Evolutionary conservation across 2,888 invertebrate genomes (phyloP).

Genomic region (Cepaea hortensis): DNA sequence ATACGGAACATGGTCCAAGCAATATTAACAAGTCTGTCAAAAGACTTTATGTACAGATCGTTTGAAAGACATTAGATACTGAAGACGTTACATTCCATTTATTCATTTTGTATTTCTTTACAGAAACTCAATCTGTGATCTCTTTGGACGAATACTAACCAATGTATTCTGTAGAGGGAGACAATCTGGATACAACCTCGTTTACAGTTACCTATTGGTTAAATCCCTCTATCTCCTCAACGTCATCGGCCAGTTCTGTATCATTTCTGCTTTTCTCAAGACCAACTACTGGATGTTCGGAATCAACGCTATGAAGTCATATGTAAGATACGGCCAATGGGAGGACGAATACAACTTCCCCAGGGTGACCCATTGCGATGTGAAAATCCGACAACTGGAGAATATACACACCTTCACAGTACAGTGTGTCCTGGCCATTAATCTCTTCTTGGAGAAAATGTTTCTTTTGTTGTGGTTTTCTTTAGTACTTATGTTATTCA

Average conservation of each 20-base stretch:
- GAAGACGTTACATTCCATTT: too few relatives aligned
- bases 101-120: not conserved
- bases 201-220: constrained; percentile 42
- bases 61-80: too few relatives aligned
- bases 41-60: too few relatives aligned
- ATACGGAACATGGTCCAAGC: too few relatives aligned
- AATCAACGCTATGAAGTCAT: constrained; percentile 2
- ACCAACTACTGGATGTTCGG: constrained; percentile 50
- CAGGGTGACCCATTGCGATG: constrained; percentile 68
- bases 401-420: constrained; percentile 66
- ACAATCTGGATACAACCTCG: constrained; percentile 41
- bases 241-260: constrained; percentile 49
- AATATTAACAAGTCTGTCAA: too few relatives aligned
- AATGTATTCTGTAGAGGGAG: constrained; percentile 47
- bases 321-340: constrained; percentile 42
- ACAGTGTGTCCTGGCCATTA: constrained; percentile 70
- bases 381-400: constrained; percentile 67
- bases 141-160: constrained; percentile 46
- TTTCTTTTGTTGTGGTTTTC: constrained; percentile 71
- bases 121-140: not conserved
- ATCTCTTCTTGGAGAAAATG: constrained; percentile 71
- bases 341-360: constrained; percentile 52
- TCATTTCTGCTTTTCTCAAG: constrained; percentile 48
- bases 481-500: constrained; percentile 61
- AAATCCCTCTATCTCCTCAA: constrained; percentile 49